phyloP scores from a whole-genome alignment of 2,797 vertebrate genomes.

The Yasuhikotakia modesta region DNA sequence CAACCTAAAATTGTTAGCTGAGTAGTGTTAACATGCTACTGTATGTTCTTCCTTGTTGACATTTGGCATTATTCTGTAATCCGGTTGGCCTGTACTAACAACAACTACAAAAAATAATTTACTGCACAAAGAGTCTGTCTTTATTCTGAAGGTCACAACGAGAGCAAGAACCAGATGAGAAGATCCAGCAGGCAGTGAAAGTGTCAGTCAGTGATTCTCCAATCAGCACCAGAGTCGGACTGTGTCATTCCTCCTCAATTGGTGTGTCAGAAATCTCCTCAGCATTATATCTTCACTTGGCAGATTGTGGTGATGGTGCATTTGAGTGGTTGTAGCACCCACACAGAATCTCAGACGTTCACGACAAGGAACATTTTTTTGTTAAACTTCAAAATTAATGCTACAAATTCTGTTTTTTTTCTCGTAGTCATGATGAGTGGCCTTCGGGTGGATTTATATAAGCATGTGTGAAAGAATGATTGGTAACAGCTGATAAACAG shows the following conservation, averaged over 20 bases:
- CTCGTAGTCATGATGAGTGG: constrained; percentile 36
- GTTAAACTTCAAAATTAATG: constrained; percentile 19
- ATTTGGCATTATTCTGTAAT: background rate
- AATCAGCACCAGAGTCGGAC: background rate
- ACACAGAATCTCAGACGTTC: background rate
- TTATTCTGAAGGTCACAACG: constrained; percentile 32
- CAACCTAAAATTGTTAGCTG: too few relatives aligned
- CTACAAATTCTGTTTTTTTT: constrained; percentile 9
- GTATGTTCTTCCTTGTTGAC: background rate
- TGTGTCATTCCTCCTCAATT: background rate
- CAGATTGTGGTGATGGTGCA: background rate
- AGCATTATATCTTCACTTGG: too few relatives aligned
- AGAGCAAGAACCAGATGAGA: background rate
- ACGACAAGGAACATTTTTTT: background rate
- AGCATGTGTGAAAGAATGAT: constrained; percentile 46
- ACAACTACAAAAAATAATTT: background rate
- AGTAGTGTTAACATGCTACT: background rate
- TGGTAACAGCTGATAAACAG: constrained; percentile 54
- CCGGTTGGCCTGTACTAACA: background rate
- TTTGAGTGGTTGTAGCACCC: background rate
- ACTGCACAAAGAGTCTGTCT: constrained; percentile 1
- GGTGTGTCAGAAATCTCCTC: too few relatives aligned
- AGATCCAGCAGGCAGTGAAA: background rate
- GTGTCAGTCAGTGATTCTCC: background rate
- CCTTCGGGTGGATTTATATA: constrained; percentile 52